Conservation (phyloP, 2,888 invertebrate species). For the Halocaridina rubra region DNA sequence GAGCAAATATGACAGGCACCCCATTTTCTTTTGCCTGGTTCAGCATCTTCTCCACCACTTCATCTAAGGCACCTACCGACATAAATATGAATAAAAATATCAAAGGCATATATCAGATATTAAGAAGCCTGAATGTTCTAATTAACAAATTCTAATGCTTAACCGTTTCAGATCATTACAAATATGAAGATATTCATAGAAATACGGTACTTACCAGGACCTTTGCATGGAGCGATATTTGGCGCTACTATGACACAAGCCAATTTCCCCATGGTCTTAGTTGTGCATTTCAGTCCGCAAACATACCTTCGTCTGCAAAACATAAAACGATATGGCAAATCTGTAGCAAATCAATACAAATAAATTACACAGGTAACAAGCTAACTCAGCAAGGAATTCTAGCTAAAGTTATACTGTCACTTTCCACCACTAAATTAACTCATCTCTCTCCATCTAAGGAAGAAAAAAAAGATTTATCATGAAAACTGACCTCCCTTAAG, state of each 20-base stretch:
- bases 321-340: not conserved
- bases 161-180: too few relatives aligned
- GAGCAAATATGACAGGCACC: slow-evolving; percentile 35
- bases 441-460: not conserved
- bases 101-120: not conserved
- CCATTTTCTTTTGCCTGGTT: not conserved
- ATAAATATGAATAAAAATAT: not conserved
- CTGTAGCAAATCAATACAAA: not conserved
- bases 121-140: too few relatives aligned
- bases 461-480: too few relatives aligned
- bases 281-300: slow-evolving; percentile 32
- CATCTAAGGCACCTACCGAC: slow-evolving; percentile 30
- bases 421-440: not conserved
- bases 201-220: slow-evolving; percentile 5
- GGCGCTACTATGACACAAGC: slow-evolving; percentile 37
- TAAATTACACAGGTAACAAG: not conserved
- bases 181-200: too few relatives aligned
- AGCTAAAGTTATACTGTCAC: not conserved
- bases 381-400: not conserved
- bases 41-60: slow-evolving; percentile 33
- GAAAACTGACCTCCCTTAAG: too few relatives aligned
- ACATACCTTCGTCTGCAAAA: slow-evolving; percentile 26
- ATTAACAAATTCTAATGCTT: too few relatives aligned
- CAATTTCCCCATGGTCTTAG: slow-evolving; percentile 39
- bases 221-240: slow-evolving; percentile 24